phyloP scores from a whole-genome alignment of 2,113 vertebrate genomes.

The Triplophysa siluroides region DNA sequence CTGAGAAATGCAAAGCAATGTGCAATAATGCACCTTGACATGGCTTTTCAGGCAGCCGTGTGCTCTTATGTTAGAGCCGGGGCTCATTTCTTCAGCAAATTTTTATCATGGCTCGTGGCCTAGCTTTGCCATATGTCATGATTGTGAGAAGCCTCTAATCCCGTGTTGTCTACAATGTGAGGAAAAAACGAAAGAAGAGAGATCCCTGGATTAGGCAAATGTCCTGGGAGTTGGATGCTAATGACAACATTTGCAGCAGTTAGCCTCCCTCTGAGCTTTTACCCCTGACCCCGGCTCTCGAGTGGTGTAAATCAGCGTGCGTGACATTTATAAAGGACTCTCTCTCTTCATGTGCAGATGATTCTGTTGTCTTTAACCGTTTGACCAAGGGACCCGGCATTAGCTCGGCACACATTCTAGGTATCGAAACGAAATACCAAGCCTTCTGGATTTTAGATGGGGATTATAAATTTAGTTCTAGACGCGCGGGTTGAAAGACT shows the following conservation, averaged over 20 bases:
- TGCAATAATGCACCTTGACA: neutral
- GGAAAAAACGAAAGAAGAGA: neutral
- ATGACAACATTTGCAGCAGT: constrained; percentile 42
- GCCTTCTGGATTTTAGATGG: constrained; percentile 32
- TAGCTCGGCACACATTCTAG: constrained; percentile 35
- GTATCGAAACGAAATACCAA: constrained; percentile 23
- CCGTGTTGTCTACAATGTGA: neutral
- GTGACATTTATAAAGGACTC: constrained; percentile 56
- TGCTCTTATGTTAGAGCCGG: neutral
- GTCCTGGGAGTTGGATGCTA: constrained; percentile 5
- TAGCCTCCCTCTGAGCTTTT: constrained; percentile 42
- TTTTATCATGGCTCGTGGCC: neutral
- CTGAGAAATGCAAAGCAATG: neutral
- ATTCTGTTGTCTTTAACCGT: constrained; percentile 41
- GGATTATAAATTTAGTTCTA: constrained; percentile 34
- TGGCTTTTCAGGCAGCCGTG: neutral
- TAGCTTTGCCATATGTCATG: constrained; percentile 15
- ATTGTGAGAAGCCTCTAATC: constrained; percentile 24
- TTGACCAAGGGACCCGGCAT: constrained; percentile 39
- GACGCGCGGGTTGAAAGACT: constrained; percentile 50
- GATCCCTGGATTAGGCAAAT: constrained; percentile 13
- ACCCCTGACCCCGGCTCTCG: constrained; percentile 45
- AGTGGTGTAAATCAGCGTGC: constrained; percentile 39
- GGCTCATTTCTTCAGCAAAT: constrained; percentile 1
- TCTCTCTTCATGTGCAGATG: constrained; percentile 50